Base-by-base conservation (phyloP, 2,797 vertebrate genomes). In the Labeo calbasu region DNA sequence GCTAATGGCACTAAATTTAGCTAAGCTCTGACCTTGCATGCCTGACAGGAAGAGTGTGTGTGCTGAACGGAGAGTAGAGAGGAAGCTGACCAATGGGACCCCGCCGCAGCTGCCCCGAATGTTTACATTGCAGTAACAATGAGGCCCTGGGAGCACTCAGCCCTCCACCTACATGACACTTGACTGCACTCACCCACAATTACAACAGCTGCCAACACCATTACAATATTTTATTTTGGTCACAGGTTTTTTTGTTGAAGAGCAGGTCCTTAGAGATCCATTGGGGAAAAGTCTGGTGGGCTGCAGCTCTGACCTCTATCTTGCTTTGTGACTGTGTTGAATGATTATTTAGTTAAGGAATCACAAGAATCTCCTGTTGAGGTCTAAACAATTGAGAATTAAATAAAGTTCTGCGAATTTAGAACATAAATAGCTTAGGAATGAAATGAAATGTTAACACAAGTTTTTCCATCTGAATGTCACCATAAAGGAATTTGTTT, bases 61-160 rank as follows among this genome's bases (percentile, higher is more conserved):
- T 90, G 88, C 84, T 80, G 55, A 76, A 23, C 68, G 46, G 77
- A 73, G 85, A 70, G 80, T 85, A 84, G 69, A 73, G 86, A 84
- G 90, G 87, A 89, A 90, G 71, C 61, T 85, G 89, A 90, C 87
- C 25, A 53, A 70, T 84, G 88, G 91, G 93, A 88, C 86, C 90
- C 55, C 82, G 69, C 73, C 88, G 89, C 92, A 94, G 92, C 92
- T 93, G 92, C 84, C 72, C 72, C 83, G 17, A 90, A 77, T 95
- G 93, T 95, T 95, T 95, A 94, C 88, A 87, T 92, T 93, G 69
- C 88, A 84, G 86, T 88, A 94, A 94, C 93, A 95, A 95, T 94
- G 92, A 92, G 90, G 84, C 81, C 82, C 72, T 88, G 86, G 79
- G 89, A 91, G 86, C 79, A 66, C 36, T 80, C 12, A 2, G 76